Evolutionary conservation across 2,888 invertebrate genomes (phyloP), one percentile per base, ranked within the genome.

Genomic region (Erpobdella octoculata): DNA sequence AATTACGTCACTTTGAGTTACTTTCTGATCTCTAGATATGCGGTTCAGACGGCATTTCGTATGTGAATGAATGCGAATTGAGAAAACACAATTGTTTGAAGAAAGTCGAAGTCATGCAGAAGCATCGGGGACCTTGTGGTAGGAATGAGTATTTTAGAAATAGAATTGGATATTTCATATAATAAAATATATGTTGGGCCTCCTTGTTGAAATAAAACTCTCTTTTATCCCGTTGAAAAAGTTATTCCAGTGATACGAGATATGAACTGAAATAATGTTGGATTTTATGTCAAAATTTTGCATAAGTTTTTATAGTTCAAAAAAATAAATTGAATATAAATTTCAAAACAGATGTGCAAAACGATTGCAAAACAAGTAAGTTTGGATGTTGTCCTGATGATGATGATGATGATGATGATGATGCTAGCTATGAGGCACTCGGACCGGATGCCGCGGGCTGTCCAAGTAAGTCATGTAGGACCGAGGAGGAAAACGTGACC

Each of bases 11-110:
- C n/a, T n/a, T n/a, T n/a, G n/a, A n/a, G n/a, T n/a, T n/a, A n/a
- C n/a, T n/a, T n/a, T n/a, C n/a, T 53, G 21, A 53, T 25, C 9
- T 3, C 1, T 88, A 89, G 74, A 91, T 92, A 72, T 93, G 93
- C 84, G 93, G 92, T 74, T 89, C 89, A 76, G 92, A 93, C 83
- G 91, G 91, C 28, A 88, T 89, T 78, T 91, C 91, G 21, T 93
- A 93, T 85, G 86, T 87, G 76, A 91, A 89, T 83, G 91, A 91
- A 82, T 93, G 93, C 83, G 89, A 91, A 79, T 86, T 81, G 72
- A 75, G 58, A 33, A 25, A 31, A n/a, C 31, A 53, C 36, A 62
- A 38, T 59, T 73, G 73, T 28, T 12, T 37, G 36, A 35, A 41
- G 25, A 35, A 71, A 9, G 28, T 36, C 21, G 66, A 59, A 25